These are phyloP conservation scores for Drosophila mercatorum DNA, from an alignment of 2,888 invertebrate genomes.

Conservation along the genomic window DNA sequence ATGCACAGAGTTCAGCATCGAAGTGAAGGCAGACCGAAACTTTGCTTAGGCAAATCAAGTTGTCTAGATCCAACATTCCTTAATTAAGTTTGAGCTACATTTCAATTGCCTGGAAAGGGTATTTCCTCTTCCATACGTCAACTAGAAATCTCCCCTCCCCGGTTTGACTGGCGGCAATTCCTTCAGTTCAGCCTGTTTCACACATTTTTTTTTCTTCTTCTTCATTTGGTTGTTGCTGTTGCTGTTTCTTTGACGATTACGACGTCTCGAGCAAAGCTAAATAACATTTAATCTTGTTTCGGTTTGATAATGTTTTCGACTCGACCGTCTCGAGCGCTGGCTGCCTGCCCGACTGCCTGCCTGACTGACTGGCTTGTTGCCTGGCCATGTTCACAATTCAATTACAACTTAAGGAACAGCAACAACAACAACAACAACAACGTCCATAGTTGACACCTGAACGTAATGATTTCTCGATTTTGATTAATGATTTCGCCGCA, in stretches of 20 bases:
- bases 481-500: conserved; percentile 67
- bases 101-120: not conserved
- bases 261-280: conserved; percentile 8
- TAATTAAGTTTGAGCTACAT: not conserved
- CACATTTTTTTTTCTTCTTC: conserved; percentile 44
- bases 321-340: conserved; percentile 12
- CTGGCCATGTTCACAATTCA: conserved; percentile 71
- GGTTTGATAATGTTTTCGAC: conserved; percentile 31
- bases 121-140: not conserved
- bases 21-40: not conserved
- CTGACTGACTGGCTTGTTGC: conserved; percentile 8
- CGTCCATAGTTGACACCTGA: conserved; percentile 64
- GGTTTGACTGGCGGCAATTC: conserved; percentile 48
- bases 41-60: not conserved
- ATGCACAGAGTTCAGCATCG: too few relatives aligned
- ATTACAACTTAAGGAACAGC: conserved; percentile 70
- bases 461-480: conserved; percentile 71
- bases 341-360: not conserved
- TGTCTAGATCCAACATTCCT: not conserved
- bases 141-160: not conserved
- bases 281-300: conserved; percentile 61
- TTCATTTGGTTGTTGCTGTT: not conserved
- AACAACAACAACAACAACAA: conserved; percentile 27
- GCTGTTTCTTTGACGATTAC: conserved; percentile 8
- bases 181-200: conserved; percentile 53